Evolutionary conservation across 2,797 vertebrate genomes (phyloP), one percentile per base, ranked within the genome.

Genomic region (Molossus alvarezi): DNA sequence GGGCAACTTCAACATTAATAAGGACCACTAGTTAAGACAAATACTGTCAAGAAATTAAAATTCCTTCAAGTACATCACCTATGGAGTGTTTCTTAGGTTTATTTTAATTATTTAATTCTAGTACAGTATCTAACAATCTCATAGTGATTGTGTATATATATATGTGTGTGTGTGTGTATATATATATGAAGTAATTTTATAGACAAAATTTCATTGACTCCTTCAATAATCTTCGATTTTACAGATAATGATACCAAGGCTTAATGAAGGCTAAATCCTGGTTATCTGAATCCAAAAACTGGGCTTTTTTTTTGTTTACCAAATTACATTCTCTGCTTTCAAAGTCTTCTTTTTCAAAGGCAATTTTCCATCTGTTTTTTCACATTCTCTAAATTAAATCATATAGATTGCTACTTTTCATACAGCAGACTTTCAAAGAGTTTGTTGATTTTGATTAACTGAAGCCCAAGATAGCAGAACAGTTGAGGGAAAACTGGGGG

Each of bases 11-110:
- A 77, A 67, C 67, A 45, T 73, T 37, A 77, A 57, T 48, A 80
- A 72, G 7, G 55, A 18, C 14, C 29, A 53, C 76, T 93, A 82
- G 13, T 84, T 71, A 95, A 80, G 84, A 82, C 55, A 92, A 94
- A 72, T 33, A 90, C 23, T 64, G 69, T 33, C 27, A 92, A 88
- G n/a, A 94, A 77, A 93, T 67, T 45, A 93, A 92, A 92, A 94
- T 65, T 9, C 29, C 86, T 79, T 71, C 3, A 57, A 95, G 37
- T 5, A 33, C 21, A 81, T 0, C 18, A 53, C 62, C 82, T n/a
- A 72, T 1, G 55, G 2, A 51, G 33, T 48, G 41, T 57, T 88
- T 83, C 77, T 72, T 88, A 14, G 79, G 48, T 65, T 76, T 58
- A 51, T 41, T 90, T 76, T 73, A 84, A 81, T 84, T 80, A 82